Evolutionary conservation across 2,797 vertebrate species (phyloP), one percentile per base, ranked within the genome.

Genomic region (Holocentrus rufus): DNA sequence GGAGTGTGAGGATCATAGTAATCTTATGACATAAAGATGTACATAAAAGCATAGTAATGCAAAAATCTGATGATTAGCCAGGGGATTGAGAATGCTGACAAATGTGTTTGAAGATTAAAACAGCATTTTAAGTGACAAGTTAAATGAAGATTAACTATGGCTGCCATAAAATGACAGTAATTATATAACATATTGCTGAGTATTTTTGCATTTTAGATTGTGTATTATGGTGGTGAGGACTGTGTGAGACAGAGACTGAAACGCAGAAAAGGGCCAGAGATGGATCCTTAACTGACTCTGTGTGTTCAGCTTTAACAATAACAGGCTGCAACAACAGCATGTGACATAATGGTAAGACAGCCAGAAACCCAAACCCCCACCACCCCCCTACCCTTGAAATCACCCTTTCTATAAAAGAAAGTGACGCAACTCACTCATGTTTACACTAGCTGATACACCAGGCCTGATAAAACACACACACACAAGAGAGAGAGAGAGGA

Each of bases 391-490:
- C 56, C 2, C 58, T 44, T 88, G 77, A 85, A 79, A 80, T 83
- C 81, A 81, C 67, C 60, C 58, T 77, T 79, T 79, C 54, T 71
- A 78, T 76, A 77, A 72, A 39, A 47, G 46, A 17, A 17, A 39
- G 64, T 86, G 82, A 87, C 64, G 75, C 74, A 77, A 82, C 73
- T 58, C 62, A 54, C 36, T 20, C 36, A 15, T 82, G 76, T 85
- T 78, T 70, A 71, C 79, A 68, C 73, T 80, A 70, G 74, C 66
- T 72, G 69, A 87, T 79, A 78, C 5, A 54, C 62, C 62, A 53
- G n/a, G 53, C 46, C 25, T 25, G 44, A 74, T 76, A 74, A 76
- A 44, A 80, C 22, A 39, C 15, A 47, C 20, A 14, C 20, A 4
- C n/a, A n/a, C 34, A 15, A 20, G n/a, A 31, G 3, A 36, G 18